Evolutionary conservation across 2,797 vertebrate species (phyloP).

Genomic region (Stomatorhinus walkeri): DNA sequence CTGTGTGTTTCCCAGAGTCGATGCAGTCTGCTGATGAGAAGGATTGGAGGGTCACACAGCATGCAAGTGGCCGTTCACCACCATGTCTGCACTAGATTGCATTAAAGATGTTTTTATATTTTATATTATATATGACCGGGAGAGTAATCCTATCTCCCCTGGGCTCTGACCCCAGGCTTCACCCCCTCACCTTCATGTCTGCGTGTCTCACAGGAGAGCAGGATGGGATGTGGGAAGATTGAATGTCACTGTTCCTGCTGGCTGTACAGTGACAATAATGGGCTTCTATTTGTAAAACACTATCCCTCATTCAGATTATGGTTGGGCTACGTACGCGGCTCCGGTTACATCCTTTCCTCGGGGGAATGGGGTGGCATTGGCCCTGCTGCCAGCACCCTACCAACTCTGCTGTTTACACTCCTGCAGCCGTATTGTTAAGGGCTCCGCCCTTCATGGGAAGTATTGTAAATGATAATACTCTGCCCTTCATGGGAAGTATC

Average conservation of each 20-base stretch:
- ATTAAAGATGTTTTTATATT: not conserved
- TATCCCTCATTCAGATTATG: not conserved
- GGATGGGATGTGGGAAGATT: not conserved
- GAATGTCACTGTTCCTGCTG: not conserved
- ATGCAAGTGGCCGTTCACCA: not conserved
- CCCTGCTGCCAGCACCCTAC: not conserved
- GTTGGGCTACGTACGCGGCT: not conserved
- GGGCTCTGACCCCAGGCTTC: not conserved
- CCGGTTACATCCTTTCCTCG: not conserved
- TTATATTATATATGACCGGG: not conserved
- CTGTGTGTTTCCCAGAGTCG: not conserved
- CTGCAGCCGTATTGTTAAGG: not conserved
- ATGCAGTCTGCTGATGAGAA: not conserved
- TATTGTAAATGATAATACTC: not conserved
- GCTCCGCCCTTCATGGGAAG: not conserved
- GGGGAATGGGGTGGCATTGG: not conserved
- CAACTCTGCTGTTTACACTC: not conserved
- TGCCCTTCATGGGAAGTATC: not conserved
- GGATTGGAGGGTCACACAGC: not conserved
- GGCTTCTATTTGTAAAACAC: constrained; percentile 4
- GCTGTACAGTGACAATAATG: not conserved
- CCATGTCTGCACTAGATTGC: not conserved
- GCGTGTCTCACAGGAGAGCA: not conserved
- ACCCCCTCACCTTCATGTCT: not conserved
- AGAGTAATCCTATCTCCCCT: not conserved